Evolutionary conservation across 2,797 vertebrate species (phyloP).

Genomic region (Diplodus puntazzo): DNA sequence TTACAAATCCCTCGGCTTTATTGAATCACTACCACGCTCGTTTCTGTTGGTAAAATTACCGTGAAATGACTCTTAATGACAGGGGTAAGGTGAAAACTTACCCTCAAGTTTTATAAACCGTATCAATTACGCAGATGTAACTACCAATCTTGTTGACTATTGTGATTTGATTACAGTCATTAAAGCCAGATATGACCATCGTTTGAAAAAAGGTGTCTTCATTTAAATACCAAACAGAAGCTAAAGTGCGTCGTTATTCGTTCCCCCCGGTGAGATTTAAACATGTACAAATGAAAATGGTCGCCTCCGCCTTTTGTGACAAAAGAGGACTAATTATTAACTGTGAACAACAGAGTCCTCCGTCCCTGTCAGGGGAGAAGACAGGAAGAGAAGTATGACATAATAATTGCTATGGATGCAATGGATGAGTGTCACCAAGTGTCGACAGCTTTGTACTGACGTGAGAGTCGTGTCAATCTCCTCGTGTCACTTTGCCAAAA

Average conservation of each 20-base stretch:
- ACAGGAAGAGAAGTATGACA: not conserved
- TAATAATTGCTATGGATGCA: constrained; percentile 9
- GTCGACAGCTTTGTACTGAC: not conserved
- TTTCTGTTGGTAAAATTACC: not conserved
- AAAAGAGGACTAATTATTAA: constrained; percentile 21
- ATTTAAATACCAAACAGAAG: constrained; percentile 29
- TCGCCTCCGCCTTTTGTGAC: constrained; percentile 8
- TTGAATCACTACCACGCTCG: not conserved
- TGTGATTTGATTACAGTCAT: constrained; percentile 35
- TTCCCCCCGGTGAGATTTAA: constrained; percentile 11
- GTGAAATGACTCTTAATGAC: not conserved
- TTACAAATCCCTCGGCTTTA: not conserved
- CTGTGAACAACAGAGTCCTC: constrained; percentile 7
- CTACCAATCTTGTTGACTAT: constrained; percentile 13
- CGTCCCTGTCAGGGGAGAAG: constrained; percentile 2
- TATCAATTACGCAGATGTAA: constrained; percentile 14
- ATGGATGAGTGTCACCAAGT: not conserved
- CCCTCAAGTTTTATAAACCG: constrained; percentile 10
- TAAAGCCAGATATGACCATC: constrained; percentile 17
- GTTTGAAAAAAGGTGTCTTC: constrained; percentile 17
- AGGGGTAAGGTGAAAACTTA: not conserved
- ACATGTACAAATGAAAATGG: constrained; percentile 28
- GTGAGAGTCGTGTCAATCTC: not conserved
- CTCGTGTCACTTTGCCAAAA: not conserved
- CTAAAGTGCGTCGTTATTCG: not conserved